Evolutionary conservation across 1,140 invertebrate genomes (phyloP).

Genomic region (Cotesia vestalis): DNA sequence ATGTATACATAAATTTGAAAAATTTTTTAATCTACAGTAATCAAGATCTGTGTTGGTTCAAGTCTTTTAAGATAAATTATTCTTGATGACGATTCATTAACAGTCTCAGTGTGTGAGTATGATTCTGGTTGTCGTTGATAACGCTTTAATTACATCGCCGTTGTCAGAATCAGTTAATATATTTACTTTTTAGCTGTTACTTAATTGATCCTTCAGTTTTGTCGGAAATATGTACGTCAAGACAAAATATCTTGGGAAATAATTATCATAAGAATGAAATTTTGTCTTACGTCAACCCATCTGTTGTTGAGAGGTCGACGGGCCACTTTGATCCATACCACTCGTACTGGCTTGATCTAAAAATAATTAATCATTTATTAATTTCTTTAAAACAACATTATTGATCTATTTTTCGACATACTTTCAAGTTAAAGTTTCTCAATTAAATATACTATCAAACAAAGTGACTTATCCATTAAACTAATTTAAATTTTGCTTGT

Average conservation of each 20-base stretch:
- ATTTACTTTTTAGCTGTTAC: background rate
- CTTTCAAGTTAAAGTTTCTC: too few relatives aligned
- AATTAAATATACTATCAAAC: too few relatives aligned
- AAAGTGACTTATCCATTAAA: too few relatives aligned
- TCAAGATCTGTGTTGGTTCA: background rate
- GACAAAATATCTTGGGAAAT: conserved; percentile 2
- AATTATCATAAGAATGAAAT: conserved; percentile 12
- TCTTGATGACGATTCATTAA: background rate
- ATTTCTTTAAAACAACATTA: background rate
- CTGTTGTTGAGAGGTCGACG: conserved; percentile 48
- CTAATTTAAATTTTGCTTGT: too few relatives aligned
- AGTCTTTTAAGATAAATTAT: background rate
- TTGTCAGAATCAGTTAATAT: background rate
- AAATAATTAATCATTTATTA: conserved; percentile 20
- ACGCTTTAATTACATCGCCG: background rate
- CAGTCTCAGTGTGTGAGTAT: background rate
- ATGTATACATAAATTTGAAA: background rate
- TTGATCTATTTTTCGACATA: background rate
- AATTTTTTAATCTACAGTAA: background rate
- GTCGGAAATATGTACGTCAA: background rate
- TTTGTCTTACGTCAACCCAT: conserved; percentile 44
- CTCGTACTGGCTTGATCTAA: conserved; percentile 48
- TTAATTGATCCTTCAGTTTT: conserved; percentile 14
- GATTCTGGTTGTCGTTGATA: background rate
- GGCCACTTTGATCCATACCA: conserved; percentile 44